Evolutionary conservation across 2,797 vertebrate genomes (phyloP), one percentile per base, ranked within the genome.

Genomic region (Lepilemur ruficaudatus): DNA sequence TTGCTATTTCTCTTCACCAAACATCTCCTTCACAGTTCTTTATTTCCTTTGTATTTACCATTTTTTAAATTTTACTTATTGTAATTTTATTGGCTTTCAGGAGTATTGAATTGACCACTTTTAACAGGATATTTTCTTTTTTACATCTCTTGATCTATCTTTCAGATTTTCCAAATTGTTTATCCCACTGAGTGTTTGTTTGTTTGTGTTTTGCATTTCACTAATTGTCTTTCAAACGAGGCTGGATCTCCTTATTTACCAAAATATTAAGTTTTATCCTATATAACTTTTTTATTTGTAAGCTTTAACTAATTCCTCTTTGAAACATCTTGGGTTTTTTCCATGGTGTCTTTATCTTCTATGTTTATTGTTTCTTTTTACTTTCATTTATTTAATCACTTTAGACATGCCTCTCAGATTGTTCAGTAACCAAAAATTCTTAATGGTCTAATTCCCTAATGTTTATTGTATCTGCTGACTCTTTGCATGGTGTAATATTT

Each of bases 91-190:
- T 80, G 38, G 22, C 18, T 96, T 93, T 84, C 12, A 50, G 59
- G 28, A 75, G 17, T 48, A 0, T 63, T 79, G 3, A 9, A 23
- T 69, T 88, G 28, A 69, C 28, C 11, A 43, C 50, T 55, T 32
- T 87, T 93, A 93, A 70, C 11, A 89, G 12, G 92, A 85, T 43
- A 91, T 35, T 61, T 35, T 80, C 48, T 76, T 96, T 14, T 89
- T 25, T 73, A 50, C 2, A 72, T 59, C 13, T 84, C 73, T 72
- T 92, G 63, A 85, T 35, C 20, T 90, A 55, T 81, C 15, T 73
- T 61, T 50, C 18, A 92, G 48, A 69, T 55, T 79, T 89, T 89
- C 48, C 23, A 61, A 41, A 72, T 52, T 15, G 46, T 89, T 69
- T 61, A 75, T 50, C 1, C 22, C 43, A 91, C n/a, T 65, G n/a